Evolutionary conservation across 2,797 vertebrate species (phyloP), one percentile per base, ranked within the genome.

Genomic region (Gallinago stenura): DNA sequence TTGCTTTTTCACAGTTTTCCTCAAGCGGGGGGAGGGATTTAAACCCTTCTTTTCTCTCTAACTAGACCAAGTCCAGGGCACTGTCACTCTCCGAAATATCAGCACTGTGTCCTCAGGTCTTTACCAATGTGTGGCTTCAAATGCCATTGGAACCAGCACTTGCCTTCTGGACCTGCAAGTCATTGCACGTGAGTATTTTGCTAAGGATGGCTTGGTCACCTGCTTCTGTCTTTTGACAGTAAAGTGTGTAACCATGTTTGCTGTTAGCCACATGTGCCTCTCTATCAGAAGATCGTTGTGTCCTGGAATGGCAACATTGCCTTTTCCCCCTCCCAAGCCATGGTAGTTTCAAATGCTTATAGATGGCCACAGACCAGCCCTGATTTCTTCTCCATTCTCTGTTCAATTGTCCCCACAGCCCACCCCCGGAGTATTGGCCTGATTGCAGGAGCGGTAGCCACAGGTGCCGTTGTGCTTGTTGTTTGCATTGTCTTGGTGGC

Each of bases 111-210:
- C 99, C 84, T 99, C 99, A 88, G 99, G 99, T 90, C 98, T 99
- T 94, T 99, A 99, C 97, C 99, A 99, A 97, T 99, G 99, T 61
- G 98, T 99, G 80, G 99, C 99, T 97, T 99, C 99, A 96, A 99
- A 99, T 16, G 98, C 98, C 89, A 99, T 99, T 24, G 99, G 99
- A 93, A 99, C 98, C 95, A 99, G 99, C 98, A 99, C 99, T 82
- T 99, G 99, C 96, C 97, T 99, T 95, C 98, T 99, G 97, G 99
- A 99, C 96, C 98, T 99, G 95, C 99, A 99, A 98, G 99, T 99
- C 54, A 97, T 99, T 78, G 98, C 99, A 89, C 98, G 99, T 99
- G 98, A 99, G 99, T 99, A 80, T 78, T 43, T 90, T 87, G 43
- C 37, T 56, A 46, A 41, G 60, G 65, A 26, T 93, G 68, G 25